Percentiles rank a stretch among this genome's conserved stretches.
These are phyloP conservation scores for Listrodromus nycthemerus DNA, from an alignment of 2,888 invertebrate genomes.

Conservation along the genomic window DNA sequence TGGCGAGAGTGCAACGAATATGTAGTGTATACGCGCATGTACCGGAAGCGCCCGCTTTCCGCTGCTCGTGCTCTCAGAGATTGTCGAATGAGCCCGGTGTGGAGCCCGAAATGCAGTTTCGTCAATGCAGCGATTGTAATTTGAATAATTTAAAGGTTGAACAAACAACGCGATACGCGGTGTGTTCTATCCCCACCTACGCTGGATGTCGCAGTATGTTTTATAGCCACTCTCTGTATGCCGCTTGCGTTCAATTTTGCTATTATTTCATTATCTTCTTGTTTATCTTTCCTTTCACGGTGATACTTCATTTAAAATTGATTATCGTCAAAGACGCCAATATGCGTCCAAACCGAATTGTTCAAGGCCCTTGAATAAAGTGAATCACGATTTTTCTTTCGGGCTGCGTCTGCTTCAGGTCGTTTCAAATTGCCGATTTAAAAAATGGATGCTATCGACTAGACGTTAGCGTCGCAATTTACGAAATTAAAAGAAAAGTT, in stretches of 20 bases:
- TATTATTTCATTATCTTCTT: slow-evolving; percentile 15
- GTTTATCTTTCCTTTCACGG: background rate
- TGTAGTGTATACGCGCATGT: slow-evolving; percentile 27
- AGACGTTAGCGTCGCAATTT: no score
- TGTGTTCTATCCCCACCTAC: slow-evolving; percentile 65
- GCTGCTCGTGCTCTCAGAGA: slow-evolving; percentile 12
- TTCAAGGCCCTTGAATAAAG: no score
- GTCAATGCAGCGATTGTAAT: slow-evolving; percentile 77
- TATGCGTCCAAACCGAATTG: no score
- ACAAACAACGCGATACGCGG: slow-evolving; percentile 70
- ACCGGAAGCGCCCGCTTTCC: slow-evolving; percentile 41
- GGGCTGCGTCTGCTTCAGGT: no score
- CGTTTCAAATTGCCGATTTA: no score
- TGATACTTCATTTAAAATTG: background rate
- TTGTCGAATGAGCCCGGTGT: slow-evolving; percentile 10
- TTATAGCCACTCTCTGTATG: background rate
- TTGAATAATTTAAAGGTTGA: slow-evolving; percentile 78
- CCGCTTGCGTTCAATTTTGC: background rate
- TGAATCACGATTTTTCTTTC: no score
- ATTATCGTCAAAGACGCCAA: background rate
- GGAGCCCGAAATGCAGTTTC: slow-evolving; percentile 69
- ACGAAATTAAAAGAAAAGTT: no score
- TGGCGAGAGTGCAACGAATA: slow-evolving; percentile 56
- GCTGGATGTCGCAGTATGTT: slow-evolving; percentile 6
- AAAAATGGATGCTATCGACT: no score